Conservation (phyloP, 2,888 invertebrate genomes). For the Torymus aiolomorphi region DNA sequence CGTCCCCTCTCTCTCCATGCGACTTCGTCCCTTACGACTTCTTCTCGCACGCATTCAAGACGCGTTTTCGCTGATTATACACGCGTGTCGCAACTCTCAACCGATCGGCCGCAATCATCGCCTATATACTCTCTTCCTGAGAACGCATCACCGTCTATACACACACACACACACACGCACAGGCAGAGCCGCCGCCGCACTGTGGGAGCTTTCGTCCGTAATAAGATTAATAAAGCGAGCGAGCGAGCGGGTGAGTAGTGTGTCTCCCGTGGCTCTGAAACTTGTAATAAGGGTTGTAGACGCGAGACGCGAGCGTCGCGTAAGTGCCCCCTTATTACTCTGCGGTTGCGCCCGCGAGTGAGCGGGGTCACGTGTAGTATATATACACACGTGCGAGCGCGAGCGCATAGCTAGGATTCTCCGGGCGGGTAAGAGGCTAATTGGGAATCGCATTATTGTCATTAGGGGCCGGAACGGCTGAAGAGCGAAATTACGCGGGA, state of each 20-base stretch:
- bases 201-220: background rate
- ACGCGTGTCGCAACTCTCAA: no score
- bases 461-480: background rate
- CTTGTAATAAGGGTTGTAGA: constrained; percentile 30
- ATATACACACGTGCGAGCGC: background rate
- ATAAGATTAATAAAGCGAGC: constrained; percentile 43
- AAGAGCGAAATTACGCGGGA: background rate
- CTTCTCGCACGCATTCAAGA: background rate
- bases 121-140: background rate
- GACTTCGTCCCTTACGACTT: background rate
- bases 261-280: background rate
- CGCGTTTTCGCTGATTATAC: constrained; percentile 23
- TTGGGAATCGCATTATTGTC: constrained; percentile 17
- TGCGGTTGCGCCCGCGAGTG: constrained; percentile 26
- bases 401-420: constrained; percentile 14
- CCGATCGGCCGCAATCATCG: constrained; percentile 35
- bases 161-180: no score
- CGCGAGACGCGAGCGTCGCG: background rate
- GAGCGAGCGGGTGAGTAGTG: no score
- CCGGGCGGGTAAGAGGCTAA: background rate
- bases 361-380: background rate
- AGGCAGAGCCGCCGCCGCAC: no score
- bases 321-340: constrained; percentile 45
- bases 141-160: no score
- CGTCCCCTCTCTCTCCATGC: background rate